phyloP scores from a whole-genome alignment of 2,888 invertebrate genomes.

The Agonopterix alstromeriana region DNA sequence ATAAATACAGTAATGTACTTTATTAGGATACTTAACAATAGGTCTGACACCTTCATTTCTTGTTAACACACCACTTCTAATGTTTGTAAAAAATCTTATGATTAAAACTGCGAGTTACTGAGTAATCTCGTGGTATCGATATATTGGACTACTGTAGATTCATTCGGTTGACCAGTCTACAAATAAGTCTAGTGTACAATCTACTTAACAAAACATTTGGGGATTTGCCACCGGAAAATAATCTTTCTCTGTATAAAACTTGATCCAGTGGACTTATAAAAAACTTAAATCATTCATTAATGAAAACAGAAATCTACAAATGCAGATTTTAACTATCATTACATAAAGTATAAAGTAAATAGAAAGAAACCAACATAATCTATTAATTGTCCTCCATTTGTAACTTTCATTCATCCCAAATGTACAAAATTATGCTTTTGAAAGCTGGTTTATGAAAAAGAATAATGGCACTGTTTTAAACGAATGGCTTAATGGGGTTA shows the following conservation, averaged over 20 bases:
- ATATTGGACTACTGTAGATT: neutral
- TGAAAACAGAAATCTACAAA: too few species aligned
- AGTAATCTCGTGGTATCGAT: neutral
- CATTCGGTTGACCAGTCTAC: neutral
- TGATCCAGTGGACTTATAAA: too few species aligned
- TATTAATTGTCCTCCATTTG: too few species aligned
- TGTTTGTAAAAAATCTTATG: slow-evolving; percentile 57
- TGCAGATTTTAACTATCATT: too few species aligned
- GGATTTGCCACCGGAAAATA: too few species aligned
- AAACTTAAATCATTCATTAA: too few species aligned
- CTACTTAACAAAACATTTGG: too few species aligned
- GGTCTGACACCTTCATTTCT: slow-evolving; percentile 52
- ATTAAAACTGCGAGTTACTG: slow-evolving; percentile 4
- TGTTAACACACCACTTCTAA: slow-evolving; percentile 61
- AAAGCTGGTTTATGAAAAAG: neutral
- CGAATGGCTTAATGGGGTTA: slow-evolving; percentile 26
- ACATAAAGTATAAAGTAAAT: too few species aligned
- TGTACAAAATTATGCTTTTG: neutral
- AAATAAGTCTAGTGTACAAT: too few species aligned
- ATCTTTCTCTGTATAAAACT: too few species aligned
- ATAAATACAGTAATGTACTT: slow-evolving; percentile 66
- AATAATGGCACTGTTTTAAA: slow-evolving; percentile 36
- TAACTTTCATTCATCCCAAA: too few species aligned
- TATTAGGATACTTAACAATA: slow-evolving; percentile 69
- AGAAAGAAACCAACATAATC: too few species aligned